A percentile compares a stretch with the other conserved stretches of the same genome.
Conservation (phyloP, 1,140 invertebrate species). For the Ceratina japonica region DNA sequence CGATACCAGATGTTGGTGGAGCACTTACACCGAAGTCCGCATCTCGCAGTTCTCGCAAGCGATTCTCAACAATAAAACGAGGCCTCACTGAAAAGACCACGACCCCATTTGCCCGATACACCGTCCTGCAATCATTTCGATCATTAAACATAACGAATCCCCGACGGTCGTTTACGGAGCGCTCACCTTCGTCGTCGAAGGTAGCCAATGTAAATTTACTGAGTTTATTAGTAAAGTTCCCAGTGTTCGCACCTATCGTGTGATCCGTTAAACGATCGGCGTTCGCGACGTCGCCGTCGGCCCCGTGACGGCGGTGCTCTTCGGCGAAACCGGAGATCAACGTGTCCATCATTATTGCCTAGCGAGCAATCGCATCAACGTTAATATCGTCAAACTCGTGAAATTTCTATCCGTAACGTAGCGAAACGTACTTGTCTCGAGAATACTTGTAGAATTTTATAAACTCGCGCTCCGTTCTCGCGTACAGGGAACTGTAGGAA, state of each 20-base stretch:
- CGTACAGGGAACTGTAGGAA: slow-evolving; percentile 93
- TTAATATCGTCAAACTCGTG: neutral
- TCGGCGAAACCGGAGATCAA: slow-evolving; percentile 92
- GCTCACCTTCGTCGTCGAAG: slow-evolving; percentile 89
- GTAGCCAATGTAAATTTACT: slow-evolving; percentile 92
- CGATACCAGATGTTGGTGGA: slow-evolving; percentile 68
- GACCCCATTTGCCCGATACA: slow-evolving; percentile 88
- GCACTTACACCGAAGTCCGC: slow-evolving; percentile 44
- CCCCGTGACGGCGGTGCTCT: slow-evolving; percentile 82
- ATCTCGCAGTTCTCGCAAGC: slow-evolving; percentile 30
- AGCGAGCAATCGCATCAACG: slow-evolving; percentile 47
- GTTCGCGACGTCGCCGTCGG: slow-evolving; percentile 64
- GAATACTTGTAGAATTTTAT: slow-evolving; percentile 93
- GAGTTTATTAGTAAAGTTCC: slow-evolving; percentile 89
- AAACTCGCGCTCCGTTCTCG: slow-evolving; percentile 90
- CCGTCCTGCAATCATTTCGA: slow-evolving; percentile 78
- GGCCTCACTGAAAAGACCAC: slow-evolving; percentile 82
- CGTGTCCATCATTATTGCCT: slow-evolving; percentile 94
- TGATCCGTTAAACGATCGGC: slow-evolving; percentile 77
- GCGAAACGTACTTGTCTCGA: slow-evolving; percentile 85
- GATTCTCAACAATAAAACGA: slow-evolving; percentile 8
- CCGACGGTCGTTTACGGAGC: neutral
- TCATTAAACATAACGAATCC: neutral
- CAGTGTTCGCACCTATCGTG: slow-evolving; percentile 74
- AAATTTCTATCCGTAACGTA: neutral